Evolutionary conservation across 1,140 invertebrate species (phyloP).

Genomic region (Hyposmocoma kahamanoa): DNA sequence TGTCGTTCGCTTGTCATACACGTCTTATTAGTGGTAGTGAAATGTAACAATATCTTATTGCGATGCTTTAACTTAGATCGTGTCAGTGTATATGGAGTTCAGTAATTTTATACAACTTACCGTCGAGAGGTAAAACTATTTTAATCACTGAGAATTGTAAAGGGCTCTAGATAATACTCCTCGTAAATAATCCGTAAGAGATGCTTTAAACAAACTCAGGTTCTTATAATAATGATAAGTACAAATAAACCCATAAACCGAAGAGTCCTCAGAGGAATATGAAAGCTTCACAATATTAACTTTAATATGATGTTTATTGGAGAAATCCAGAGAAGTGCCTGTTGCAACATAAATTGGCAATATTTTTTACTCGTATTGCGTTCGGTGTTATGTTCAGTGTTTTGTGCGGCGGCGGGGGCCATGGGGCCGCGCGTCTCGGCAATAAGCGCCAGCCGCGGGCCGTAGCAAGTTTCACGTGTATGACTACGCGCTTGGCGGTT

Average conservation of each 20-base stretch:
- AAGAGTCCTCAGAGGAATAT: slow-evolving; percentile 62
- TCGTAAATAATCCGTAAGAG: slow-evolving; percentile 43
- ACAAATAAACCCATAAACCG: slow-evolving; percentile 44
- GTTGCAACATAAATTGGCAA: slow-evolving; percentile 71
- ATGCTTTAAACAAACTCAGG: slow-evolving; percentile 40
- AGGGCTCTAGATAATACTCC: slow-evolving; percentile 43
- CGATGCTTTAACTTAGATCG: slow-evolving; percentile 70
- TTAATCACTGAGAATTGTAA: slow-evolving; percentile 41
- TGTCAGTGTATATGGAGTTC: slow-evolving; percentile 61
- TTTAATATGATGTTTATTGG: slow-evolving; percentile 72
- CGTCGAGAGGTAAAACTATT: slow-evolving; percentile 46
- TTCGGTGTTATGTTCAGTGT: slow-evolving; percentile 55
- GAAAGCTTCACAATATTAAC: slow-evolving; percentile 64
- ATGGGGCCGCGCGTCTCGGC: not conserved
- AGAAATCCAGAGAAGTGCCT: slow-evolving; percentile 72
- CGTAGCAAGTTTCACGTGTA: not conserved
- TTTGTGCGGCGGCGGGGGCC: slow-evolving; percentile 23
- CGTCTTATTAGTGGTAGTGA: slow-evolving; percentile 61
- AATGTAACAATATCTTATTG: slow-evolving; percentile 70
- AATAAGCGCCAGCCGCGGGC: slow-evolving; percentile 2
- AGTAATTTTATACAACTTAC: slow-evolving; percentile 66
- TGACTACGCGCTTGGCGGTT: slow-evolving; percentile 3
- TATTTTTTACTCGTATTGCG: slow-evolving; percentile 68
- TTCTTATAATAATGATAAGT: slow-evolving; percentile 58
- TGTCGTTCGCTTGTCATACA: slow-evolving; percentile 51